Percentiles rank a stretch among this genome's conserved stretches.
These are phyloP conservation scores for Pelodytes ibericus DNA, from an alignment of 2,797 vertebrate species.

Conservation along the genomic window DNA sequence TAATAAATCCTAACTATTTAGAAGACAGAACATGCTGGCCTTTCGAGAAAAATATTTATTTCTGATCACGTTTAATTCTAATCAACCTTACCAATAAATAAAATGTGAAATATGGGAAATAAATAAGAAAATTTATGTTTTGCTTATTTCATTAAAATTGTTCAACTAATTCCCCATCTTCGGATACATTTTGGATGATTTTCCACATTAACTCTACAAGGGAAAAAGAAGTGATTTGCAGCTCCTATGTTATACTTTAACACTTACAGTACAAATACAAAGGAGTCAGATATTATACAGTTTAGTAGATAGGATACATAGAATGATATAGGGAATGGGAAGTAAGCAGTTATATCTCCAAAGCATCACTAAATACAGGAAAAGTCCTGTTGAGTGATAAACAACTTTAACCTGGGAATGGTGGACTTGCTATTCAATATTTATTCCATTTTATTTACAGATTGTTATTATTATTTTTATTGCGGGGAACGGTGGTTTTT, in stretches of 20 bases:
- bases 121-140: slow-evolving; percentile 5
- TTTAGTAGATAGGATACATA: neutral
- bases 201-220: neutral
- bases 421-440: no score
- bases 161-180: neutral
- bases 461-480: no score
- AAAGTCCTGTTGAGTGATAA: no score
- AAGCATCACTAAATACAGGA: no score
- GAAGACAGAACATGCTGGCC: slow-evolving; percentile 14
- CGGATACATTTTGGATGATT: neutral
- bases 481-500: no score
- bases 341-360: no score
- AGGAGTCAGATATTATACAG: neutral
- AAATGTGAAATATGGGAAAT: slow-evolving; percentile 18
- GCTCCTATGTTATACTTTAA: no score
- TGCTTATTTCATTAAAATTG: slow-evolving; percentile 7
- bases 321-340: neutral
- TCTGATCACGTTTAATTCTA: slow-evolving; percentile 27
- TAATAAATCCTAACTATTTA: slow-evolving; percentile 38
- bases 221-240: no score
- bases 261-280: no score
- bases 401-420: no score
- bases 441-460: no score
- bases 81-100: slow-evolving; percentile 26
- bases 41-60: slow-evolving; percentile 15